Percentiles rank a stretch among this genome's conserved stretches.
These are phyloP conservation scores for Trididemnum clinides DNA, from an alignment of 23 tunicate genomes.

Conservation along the genomic window DNA sequence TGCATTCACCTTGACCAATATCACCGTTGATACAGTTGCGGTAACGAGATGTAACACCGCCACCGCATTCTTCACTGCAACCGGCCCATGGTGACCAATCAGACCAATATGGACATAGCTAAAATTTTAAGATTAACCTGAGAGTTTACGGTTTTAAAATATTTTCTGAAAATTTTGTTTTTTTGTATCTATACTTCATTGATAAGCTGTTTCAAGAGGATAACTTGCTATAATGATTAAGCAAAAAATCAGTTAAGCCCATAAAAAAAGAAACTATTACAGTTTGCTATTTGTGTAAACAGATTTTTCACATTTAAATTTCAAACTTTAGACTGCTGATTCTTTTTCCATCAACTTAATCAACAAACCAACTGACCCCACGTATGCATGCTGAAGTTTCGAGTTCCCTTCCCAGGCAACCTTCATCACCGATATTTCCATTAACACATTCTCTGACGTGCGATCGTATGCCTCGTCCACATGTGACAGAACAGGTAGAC, in stretches of 20 bases:
- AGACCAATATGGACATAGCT: slow-evolving; percentile 59
- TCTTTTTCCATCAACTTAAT: too few species aligned
- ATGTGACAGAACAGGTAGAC: slow-evolving; percentile 52
- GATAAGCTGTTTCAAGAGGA: too few species aligned
- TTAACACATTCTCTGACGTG: slow-evolving; percentile 47
- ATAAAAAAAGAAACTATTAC: too few species aligned
- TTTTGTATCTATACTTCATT: too few species aligned
- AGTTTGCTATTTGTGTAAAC: too few species aligned
- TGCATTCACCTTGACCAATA: slow-evolving; percentile 44
- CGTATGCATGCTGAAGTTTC: slow-evolving; percentile 25
- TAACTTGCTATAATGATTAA: too few species aligned
- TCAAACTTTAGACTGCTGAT: too few species aligned
- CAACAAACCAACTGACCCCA: slow-evolving; percentile 67
- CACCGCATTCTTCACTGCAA: slow-evolving; percentile 60
- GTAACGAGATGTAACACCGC: slow-evolving; percentile 26
- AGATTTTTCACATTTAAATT: too few species aligned
- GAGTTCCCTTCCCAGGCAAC: slow-evolving; percentile 32
- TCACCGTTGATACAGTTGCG: slow-evolving; percentile 58
- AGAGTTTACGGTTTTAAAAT: too few species aligned
- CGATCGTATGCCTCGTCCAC: slow-evolving; percentile 65
- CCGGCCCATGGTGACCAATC: slow-evolving; percentile 68
- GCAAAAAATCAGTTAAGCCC: too few species aligned
- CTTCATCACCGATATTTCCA: slow-evolving; percentile 34
- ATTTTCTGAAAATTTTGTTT: too few species aligned
- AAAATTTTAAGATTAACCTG: too few species aligned